Conservation (phyloP, 2,113 vertebrate species). For the Ramphastos sulfuratus region DNA sequence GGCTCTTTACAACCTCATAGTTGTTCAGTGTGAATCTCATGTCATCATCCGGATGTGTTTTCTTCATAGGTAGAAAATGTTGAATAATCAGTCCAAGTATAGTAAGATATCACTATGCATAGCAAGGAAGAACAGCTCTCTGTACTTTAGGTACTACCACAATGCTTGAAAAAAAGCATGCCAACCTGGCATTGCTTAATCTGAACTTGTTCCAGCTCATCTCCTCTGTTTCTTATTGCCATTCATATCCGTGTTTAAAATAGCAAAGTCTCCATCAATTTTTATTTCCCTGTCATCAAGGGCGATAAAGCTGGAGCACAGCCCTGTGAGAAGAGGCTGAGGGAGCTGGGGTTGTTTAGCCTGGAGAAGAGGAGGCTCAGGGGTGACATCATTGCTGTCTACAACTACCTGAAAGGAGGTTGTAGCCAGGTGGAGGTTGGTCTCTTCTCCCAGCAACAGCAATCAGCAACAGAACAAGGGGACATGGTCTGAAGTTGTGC, state of each 20-base stretch:
- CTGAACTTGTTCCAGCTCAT: slow-evolving; percentile 27
- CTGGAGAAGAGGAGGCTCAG: too few relatives aligned
- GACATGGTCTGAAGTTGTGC: too few relatives aligned
- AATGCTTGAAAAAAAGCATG: not conserved
- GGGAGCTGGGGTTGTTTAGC: too few relatives aligned
- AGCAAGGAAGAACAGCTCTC: not conserved
- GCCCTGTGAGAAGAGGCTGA: too few relatives aligned
- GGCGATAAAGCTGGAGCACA: too few relatives aligned
- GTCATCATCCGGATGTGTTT: not conserved
- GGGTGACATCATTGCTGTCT: too few relatives aligned
- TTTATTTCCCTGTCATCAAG: slow-evolving; percentile 44
- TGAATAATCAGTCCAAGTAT: not conserved
- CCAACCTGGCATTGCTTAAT: not conserved
- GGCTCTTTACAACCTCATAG: not conserved
- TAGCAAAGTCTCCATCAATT: slow-evolving; percentile 42
- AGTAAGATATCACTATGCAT: not conserved
- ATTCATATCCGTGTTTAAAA: slow-evolving; percentile 52
- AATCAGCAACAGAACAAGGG: too few relatives aligned
- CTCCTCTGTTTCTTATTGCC: slow-evolving; percentile 30
- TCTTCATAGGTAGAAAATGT: not conserved
- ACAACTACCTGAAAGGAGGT: too few relatives aligned
- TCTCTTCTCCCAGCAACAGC: too few relatives aligned
- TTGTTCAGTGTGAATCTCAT: not conserved
- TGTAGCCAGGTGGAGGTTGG: too few relatives aligned
- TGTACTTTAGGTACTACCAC: not conserved